Percentiles rank a stretch among this genome's conserved stretches.
phyloP scores from a whole-genome alignment of 2,797 vertebrate genomes.

The Limosa lapponica region DNA sequence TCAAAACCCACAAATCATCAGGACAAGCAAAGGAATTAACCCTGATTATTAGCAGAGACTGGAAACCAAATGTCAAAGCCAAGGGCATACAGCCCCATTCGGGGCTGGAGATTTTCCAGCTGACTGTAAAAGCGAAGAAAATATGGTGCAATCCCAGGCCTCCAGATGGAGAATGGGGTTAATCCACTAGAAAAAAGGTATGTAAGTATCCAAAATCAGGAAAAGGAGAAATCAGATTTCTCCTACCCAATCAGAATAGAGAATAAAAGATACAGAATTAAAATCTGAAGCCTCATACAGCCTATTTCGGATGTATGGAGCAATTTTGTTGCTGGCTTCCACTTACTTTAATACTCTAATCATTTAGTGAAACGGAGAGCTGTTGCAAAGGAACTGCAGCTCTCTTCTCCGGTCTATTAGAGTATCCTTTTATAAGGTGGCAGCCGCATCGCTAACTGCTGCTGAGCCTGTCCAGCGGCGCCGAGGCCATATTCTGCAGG shows the following conservation, averaged over 20 bases:
- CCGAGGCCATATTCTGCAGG: neutral
- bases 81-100: neutral
- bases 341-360: neutral
- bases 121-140: conserved; percentile 37
- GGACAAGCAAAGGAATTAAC: conserved; percentile 52
- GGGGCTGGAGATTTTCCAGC: neutral
- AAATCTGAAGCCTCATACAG: neutral
- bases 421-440: neutral
- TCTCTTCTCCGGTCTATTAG: neutral
- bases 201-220: conserved; percentile 29
- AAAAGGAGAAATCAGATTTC: conserved; percentile 47
- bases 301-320: neutral
- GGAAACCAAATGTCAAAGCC: conserved; percentile 52
- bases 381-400: neutral
- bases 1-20: neutral
- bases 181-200: conserved; percentile 47
- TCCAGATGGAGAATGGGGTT: conserved; percentile 64
- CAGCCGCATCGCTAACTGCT: neutral
- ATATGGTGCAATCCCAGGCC: conserved; percentile 15
- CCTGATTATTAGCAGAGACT: conserved; percentile 35
- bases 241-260: conserved; percentile 7
- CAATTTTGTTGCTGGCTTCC: neutral
- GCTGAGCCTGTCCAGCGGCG: accelerated
- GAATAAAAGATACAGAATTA: conserved; percentile 19
- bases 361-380: neutral